Evolutionary conservation across 2,888 invertebrate species (phyloP).

Genomic region (Hirtodrosophila alboralis): DNA sequence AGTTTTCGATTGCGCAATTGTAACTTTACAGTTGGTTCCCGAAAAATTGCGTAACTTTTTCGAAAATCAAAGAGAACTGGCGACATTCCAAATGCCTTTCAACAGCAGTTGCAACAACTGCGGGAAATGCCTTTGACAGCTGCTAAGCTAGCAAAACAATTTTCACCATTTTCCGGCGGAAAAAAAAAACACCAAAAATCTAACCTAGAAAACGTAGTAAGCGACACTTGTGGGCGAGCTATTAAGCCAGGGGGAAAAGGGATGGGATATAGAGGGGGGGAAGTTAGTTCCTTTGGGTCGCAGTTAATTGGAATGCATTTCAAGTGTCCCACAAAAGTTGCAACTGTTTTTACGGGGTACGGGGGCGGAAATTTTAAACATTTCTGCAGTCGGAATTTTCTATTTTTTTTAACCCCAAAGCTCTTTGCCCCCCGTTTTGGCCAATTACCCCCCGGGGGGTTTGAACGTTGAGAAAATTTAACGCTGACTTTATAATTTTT

Average conservation of each 20-base stretch:
- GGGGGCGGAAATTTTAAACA: constrained; percentile 40
- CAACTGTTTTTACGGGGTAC: no score
- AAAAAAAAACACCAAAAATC: constrained; percentile 27
- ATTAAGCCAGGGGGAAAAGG: constrained; percentile 29
- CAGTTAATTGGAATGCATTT: constrained; percentile 77
- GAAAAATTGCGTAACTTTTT: constrained; percentile 59
- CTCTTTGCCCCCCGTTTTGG: constrained; percentile 1
- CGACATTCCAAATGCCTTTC: constrained; percentile 55
- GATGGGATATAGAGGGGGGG: neutral
- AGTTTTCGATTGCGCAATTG: constrained; percentile 53
- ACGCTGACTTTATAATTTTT: constrained; percentile 23
- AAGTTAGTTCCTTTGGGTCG: constrained; percentile 12
- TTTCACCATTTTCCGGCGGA: constrained; percentile 46
- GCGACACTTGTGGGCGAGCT: constrained; percentile 70
- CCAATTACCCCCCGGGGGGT: constrained; percentile 46
- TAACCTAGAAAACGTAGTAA: constrained; percentile 41
- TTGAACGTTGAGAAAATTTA: constrained; percentile 3
- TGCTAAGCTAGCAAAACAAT: constrained; percentile 67
- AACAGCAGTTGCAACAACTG: constrained; percentile 19
- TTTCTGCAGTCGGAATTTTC: constrained; percentile 42
- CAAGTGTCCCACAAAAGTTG: constrained; percentile 38
- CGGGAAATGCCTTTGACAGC: constrained; percentile 66
- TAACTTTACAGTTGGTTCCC: constrained; percentile 50
- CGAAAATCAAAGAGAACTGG: constrained; percentile 51
- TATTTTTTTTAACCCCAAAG: constrained; percentile 1